phyloP scores from a whole-genome alignment of 2,888 invertebrate genomes.

The Clunio marinus region DNA sequence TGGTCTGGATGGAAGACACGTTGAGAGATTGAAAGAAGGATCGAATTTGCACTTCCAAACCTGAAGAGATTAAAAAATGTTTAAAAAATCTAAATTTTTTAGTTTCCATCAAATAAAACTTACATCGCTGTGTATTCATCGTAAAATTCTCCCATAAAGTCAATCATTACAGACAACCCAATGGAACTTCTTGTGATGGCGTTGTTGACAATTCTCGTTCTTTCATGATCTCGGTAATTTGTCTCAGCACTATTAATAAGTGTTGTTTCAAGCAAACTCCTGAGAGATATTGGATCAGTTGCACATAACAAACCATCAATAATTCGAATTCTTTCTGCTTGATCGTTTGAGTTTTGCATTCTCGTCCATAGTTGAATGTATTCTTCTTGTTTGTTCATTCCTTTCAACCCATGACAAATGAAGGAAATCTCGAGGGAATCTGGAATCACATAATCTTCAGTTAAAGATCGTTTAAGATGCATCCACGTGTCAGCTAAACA shows the following conservation, averaged over 20 bases:
- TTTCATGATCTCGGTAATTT: not conserved
- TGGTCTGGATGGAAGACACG: not conserved
- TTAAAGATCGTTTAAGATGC: not conserved
- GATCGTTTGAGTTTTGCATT: slow-evolving; percentile 1
- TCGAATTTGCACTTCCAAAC: not conserved
- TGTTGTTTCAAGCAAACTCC: not conserved
- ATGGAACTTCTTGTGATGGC: not conserved
- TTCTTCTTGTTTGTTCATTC: not conserved
- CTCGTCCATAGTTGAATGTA: not conserved
- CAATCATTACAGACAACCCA: slow-evolving; percentile 42
- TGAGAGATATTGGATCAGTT: not conserved
- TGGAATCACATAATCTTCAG: not conserved
- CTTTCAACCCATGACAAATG: slow-evolving; percentile 31
- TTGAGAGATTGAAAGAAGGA: not conserved
- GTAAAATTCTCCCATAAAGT: slow-evolving; percentile 53
- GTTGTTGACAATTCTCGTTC: slow-evolving; percentile 1
- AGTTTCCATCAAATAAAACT: not conserved
- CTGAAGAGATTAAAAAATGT: not conserved
- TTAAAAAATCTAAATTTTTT: too few species aligned
- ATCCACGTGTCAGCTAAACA: not conserved
- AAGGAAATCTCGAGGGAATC: not conserved
- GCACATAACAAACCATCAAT: slow-evolving; percentile 27
- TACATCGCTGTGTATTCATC: not conserved
- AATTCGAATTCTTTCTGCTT: slow-evolving; percentile 27
- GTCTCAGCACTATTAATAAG: not conserved